Evolutionary conservation across 2,888 invertebrate species (phyloP), one percentile per base, ranked within the genome.

Genomic region (Abscondita cerata): DNA sequence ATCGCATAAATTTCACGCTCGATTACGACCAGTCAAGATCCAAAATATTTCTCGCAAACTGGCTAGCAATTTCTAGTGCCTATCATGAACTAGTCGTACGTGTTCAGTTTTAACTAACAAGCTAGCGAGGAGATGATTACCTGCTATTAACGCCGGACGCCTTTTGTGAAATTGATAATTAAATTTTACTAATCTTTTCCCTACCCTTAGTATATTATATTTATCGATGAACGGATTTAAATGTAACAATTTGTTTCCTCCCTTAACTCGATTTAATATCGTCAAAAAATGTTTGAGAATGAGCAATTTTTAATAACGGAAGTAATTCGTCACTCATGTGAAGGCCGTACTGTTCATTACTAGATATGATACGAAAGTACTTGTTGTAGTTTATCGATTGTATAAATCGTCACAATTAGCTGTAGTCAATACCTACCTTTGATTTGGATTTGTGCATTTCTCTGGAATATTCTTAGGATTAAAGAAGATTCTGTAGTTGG

Each of bases 1-100:
- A 50, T 68, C 64, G 13, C 64, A 52, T n/a, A 73, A 48, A 9
- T 54, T 48, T 11, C 59, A 9, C 4, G 59, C 59, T 12, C 38
- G 8, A 13, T 34, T 36, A 34, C 51, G 51, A 36, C 61, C 64
- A 41, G 40, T 13, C 48, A 51, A 8, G 18, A 58, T 61, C 61
- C 58, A 64, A 51, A 54, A 63, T 52, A 16, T 40, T 25, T 19
- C 12, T 34, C 63, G 18, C 12, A 68, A 25, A 44, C 19, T 48
- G 13, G 61, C 33, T 34, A 68, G 52, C 6, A 51, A 47, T 12
- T 38, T 8, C 51, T 68, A 57, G 8, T 61, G 55, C n/a, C 60
- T 62, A 20, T 60, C 56, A 16, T 68, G 64, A 1, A 62, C 18
- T 31, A 55, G 51, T 46, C 55, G 47, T n/a, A 50, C 15, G 55